Evolutionary conservation across 2,888 invertebrate genomes (phyloP).

Genomic region (Himalopsyche japonica): DNA sequence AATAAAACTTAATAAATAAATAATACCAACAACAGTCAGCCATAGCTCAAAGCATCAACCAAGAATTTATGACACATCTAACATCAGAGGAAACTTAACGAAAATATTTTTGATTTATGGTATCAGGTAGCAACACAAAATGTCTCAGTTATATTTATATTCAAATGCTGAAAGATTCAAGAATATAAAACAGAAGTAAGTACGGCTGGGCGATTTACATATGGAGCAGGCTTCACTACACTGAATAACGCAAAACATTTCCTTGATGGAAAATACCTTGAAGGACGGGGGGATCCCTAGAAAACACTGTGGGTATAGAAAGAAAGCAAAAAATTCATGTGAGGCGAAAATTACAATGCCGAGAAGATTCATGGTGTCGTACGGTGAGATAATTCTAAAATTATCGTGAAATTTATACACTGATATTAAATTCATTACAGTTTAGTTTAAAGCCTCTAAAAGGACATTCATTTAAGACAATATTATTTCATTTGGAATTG

Average conservation of each 20-base stretch:
- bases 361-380: not conserved
- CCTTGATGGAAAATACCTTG: not conserved
- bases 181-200: conserved; percentile 9
- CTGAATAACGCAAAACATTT: not conserved
- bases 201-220: not conserved
- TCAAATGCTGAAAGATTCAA: conserved; percentile 9
- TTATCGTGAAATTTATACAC: not conserved
- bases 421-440: too few species aligned
- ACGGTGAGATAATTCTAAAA: not conserved
- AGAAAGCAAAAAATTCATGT: not conserved
- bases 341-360: not conserved
- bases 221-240: not conserved
- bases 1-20: not conserved
- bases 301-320: not conserved
- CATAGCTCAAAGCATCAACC: not conserved
- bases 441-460: too few species aligned
- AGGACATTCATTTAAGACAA: too few species aligned
- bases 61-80: not conserved
- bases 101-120: conserved; percentile 13
- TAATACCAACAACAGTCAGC: not conserved
- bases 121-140: not conserved
- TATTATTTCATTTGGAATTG: too few species aligned
- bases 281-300: not conserved
- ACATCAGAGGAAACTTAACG: not conserved
- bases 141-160: conserved; percentile 3